Conservation (phyloP, 2,888 invertebrate genomes). For the Oconnorella tubifera region DNA sequence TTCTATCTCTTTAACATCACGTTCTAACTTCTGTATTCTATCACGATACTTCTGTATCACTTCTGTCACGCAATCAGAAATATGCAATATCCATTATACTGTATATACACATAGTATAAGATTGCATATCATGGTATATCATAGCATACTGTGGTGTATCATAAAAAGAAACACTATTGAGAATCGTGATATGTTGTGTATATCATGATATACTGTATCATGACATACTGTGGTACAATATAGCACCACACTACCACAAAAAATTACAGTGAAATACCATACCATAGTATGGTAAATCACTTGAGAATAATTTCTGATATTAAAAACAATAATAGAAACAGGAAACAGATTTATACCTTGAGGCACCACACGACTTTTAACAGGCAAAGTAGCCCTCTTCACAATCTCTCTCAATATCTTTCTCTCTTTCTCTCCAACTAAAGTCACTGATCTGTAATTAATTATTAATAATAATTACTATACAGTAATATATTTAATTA, state of each 20-base stretch:
- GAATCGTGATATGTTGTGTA: too few relatives aligned
- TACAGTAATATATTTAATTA: not conserved
- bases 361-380: slow-evolving; percentile 82
- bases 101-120: not conserved
- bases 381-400: slow-evolving; percentile 76
- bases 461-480: not conserved
- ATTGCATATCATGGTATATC: too few relatives aligned
- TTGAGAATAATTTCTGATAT: too few relatives aligned
- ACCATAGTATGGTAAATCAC: not conserved
- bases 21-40: slow-evolving; percentile 61
- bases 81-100: not conserved
- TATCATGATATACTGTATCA: too few relatives aligned
- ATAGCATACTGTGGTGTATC: too few relatives aligned
- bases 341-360: too few relatives aligned
- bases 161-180: not conserved
- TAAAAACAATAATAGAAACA: too few relatives aligned
- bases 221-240: too few relatives aligned
- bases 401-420: slow-evolving; percentile 86
- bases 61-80: slow-evolving; percentile 16
- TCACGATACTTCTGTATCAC: slow-evolving; percentile 20
- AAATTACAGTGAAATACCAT: not conserved
- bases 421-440: slow-evolving; percentile 90
- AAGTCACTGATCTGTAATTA: slow-evolving; percentile 70
- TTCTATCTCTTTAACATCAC: slow-evolving; percentile 76
- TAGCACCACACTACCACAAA: too few relatives aligned